Base-by-base conservation (phyloP, 35 echinoderm and acorn worm genomes). In the Holothuria glaberrima region DNA sequence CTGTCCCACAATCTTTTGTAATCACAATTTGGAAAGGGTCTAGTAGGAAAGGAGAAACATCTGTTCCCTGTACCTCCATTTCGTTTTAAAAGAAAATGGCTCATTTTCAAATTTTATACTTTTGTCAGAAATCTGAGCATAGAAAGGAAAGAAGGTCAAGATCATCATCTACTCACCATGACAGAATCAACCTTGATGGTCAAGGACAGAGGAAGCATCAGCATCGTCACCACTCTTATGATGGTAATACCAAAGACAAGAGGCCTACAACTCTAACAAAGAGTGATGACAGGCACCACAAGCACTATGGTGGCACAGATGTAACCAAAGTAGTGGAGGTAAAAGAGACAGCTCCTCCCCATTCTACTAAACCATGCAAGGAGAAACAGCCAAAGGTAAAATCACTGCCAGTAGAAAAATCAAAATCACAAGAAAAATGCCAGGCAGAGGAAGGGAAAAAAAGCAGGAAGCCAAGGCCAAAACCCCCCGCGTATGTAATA, bases 231-330 rank as follows among this genome's bases (percentile, higher is more conserved):
- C 74, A 78, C 13, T 78, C 74, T 12, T 48, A 30, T 48, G 71
- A 75, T 25, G 74, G 6, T 78, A n/a, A 28, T 48, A 13, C 74
- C 21, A 32, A 68, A 68, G 1, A 1, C n/a, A 68, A 24, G 64
- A 68, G 22, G 24, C 7, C 64, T 26, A 50, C 74, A 1, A 27
- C 50, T n/a, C 24, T 78, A 38, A 30, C 21, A 9, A 78, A 48
- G 38, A 78, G n/a, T 24, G 50, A 26, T 12, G 74, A 50, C 21
- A 41, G 50, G 12, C 41, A 22, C 38, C 74, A 78, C 44, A 78
- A 25, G 17, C 74, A 50, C 20, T 78, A 78, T 24, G 74, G 74
- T 78, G 74, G 74, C 9, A 78, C 74, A 24, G 74, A 78, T 28
- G 21, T 50, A 4, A 29, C 24, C 0, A 78, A 48, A 48, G 14